Conservation (phyloP, 2,113 vertebrate genomes). For the Chinchilla lanigera region DNA sequence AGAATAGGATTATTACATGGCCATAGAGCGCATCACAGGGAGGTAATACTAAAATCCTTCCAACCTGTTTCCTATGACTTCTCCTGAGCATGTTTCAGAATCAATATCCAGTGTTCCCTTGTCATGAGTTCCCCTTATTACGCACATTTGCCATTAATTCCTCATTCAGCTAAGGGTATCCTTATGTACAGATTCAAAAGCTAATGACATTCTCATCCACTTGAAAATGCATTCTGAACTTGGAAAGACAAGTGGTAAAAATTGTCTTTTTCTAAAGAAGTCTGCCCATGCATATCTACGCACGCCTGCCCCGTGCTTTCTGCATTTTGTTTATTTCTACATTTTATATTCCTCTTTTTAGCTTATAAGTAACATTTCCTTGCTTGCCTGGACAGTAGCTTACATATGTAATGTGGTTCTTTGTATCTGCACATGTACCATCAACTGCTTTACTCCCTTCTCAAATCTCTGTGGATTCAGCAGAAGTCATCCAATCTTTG, state of each 20-base stretch:
- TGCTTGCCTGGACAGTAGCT: neutral
- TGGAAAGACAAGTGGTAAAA: neutral
- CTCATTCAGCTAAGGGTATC: neutral
- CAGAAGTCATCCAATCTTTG: neutral
- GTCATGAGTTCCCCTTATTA: neutral
- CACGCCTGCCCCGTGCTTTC: neutral
- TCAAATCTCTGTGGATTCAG: neutral
- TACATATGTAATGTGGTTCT: neutral
- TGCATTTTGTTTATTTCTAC: neutral
- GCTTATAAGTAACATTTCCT: neutral
- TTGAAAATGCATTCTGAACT: neutral
- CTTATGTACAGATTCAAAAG: neutral
- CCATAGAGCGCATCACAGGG: neutral
- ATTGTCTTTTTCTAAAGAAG: neutral
- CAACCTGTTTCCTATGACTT: neutral
- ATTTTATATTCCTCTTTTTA: neutral
- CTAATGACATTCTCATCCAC: neutral
- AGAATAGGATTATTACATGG: neutral
- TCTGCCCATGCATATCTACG: neutral
- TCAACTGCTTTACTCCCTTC: neutral
- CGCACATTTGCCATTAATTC: neutral
- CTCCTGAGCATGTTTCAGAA: neutral
- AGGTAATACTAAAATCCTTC: neutral
- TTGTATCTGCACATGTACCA: neutral
- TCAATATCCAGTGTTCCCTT: neutral